These are phyloP conservation scores for Saturnia pavonia DNA, from an alignment of 2,888 invertebrate genomes.

Conservation along the genomic window DNA sequence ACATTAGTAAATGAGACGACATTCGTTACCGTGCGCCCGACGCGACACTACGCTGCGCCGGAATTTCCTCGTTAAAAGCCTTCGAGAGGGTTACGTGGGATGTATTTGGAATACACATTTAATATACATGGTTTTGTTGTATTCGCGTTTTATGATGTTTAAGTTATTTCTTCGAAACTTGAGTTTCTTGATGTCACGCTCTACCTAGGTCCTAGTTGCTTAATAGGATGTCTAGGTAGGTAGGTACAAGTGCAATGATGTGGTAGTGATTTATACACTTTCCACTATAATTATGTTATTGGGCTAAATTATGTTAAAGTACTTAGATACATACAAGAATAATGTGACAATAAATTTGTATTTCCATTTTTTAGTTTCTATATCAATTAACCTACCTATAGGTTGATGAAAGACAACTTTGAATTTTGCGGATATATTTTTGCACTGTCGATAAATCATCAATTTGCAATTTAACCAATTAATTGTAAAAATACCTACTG, in stretches of 20 bases:
- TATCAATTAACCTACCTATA: not conserved
- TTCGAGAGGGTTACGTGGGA: slow-evolving; percentile 37
- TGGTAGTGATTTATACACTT: too few relatives aligned
- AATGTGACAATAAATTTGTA: not conserved
- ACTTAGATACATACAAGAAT: not conserved
- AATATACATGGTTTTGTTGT: not conserved
- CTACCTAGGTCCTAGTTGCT: not conserved
- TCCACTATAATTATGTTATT: too few relatives aligned
- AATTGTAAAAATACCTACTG: not conserved
- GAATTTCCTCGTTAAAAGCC: slow-evolving; percentile 66
- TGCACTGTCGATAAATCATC: not conserved
- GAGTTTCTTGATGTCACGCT: too few relatives aligned
- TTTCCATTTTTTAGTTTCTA: not conserved
- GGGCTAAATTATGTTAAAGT: too few relatives aligned
- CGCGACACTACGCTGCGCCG: slow-evolving; percentile 62
- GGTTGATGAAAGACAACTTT: not conserved
- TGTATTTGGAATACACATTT: slow-evolving; percentile 6
- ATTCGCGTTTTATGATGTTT: not conserved
- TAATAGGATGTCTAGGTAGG: not conserved
- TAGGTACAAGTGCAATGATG: not conserved
- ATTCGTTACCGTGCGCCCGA: slow-evolving; percentile 78
- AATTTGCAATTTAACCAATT: too few relatives aligned
- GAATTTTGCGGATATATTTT: not conserved
- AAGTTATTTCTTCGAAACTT: not conserved
- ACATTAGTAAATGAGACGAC: slow-evolving; percentile 83